Conservation (phyloP, 2,113 vertebrate genomes). For the Agelaius phoeniceus region DNA sequence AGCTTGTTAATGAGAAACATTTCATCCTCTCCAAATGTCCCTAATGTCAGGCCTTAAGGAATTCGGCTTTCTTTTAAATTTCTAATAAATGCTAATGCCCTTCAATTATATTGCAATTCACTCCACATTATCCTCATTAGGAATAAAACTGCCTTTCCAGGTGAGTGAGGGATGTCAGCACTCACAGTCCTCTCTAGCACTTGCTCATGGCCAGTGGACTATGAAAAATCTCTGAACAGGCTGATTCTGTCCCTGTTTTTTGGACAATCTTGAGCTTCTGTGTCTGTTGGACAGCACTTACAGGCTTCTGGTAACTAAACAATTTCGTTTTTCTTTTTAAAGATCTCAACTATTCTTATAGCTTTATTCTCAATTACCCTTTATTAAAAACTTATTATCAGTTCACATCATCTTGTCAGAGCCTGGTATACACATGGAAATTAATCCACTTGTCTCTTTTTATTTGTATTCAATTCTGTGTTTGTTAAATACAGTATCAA, state of each 20-base stretch:
- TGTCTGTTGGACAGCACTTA: background rate
- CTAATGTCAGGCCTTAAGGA: background rate
- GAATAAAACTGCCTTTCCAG: background rate
- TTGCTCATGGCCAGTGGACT: background rate
- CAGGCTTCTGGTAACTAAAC: background rate
- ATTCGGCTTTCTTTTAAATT: background rate
- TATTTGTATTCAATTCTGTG: background rate
- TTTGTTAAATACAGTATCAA: background rate
- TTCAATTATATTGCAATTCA: background rate
- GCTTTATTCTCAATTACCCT: slow-evolving; percentile 10
- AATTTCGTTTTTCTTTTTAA: background rate
- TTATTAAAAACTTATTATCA: slow-evolving; percentile 1
- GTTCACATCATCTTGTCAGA: background rate
- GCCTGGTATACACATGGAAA: background rate
- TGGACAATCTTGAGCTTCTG: background rate
- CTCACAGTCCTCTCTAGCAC: background rate
- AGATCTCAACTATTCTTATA: background rate
- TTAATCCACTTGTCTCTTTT: background rate
- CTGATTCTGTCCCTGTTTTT: background rate
- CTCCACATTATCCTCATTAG: background rate
- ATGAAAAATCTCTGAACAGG: background rate
- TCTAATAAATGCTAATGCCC: background rate
- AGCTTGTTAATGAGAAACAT: background rate
- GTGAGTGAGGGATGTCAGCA: background rate
- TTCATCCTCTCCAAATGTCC: background rate